Evolutionary conservation across 2,888 invertebrate species (phyloP), one percentile per base, ranked within the genome.

Genomic region (Steinernema hermaphroditum): DNA sequence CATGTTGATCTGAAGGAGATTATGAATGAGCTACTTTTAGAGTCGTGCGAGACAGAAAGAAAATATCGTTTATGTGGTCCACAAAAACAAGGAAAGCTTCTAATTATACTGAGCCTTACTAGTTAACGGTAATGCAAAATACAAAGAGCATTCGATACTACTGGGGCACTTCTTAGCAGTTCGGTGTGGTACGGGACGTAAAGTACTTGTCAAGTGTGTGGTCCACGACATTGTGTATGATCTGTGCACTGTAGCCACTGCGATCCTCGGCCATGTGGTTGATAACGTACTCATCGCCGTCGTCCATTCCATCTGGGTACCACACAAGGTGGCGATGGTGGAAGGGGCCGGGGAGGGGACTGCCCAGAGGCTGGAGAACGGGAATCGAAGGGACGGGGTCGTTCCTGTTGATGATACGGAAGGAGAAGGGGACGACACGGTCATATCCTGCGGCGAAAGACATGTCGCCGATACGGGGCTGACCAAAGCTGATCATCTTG

Each of bases 241-340:
- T 29, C 27, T 32, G 16, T 32, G 16, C 62, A 16, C 19, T 16
- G 62, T 32, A 62, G 14, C 32, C 62, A 16, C 62, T 62, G 2
- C 62, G 62, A 32, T 62, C 62, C 27, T 62, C 62, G 2, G 62
- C 62, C 62, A 62, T 29, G 62, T 62, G 62, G 62, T 32, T 62
- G 34, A 62, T 62, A 8, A 24, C 29, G 19, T 16, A 62, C 2
- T 29, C 34, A 19, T 32, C 32, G 16, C 37, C 37, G 1, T 14
- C 16, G 14, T 44, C 69, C 70, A 70, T 70, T 24, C 49, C 29
- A 4, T 24, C 34, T 1, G 27, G 44, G 29, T 70, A 70, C 70
- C 70, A 70, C 2, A 70, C 57, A 16, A 50, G 50, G 70, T 32
- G 50, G 19, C 70, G 70, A 29, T 70, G 70, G 29, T 70, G 70